A percentile compares a stretch with the other conserved stretches of the same genome.
Conservation (phyloP, 2,888 invertebrate species). For the Tillus elongatus region DNA sequence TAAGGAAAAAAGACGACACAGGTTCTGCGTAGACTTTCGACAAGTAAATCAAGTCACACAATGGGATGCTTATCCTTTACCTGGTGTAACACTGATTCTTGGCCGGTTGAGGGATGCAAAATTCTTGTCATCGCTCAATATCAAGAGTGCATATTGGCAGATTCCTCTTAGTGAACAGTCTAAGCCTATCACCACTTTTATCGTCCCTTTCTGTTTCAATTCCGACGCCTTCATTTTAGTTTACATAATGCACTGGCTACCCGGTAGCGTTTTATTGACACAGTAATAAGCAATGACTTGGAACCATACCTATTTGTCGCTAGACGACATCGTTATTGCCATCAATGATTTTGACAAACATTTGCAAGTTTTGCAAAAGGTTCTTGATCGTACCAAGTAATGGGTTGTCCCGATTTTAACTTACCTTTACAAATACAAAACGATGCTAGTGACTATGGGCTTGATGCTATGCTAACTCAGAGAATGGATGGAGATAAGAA, state of each 20-base stretch:
- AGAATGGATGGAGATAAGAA: too few relatives aligned
- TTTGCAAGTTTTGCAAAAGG: too few relatives aligned
- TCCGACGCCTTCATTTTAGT: conserved; percentile 11
- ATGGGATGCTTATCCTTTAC: conserved; percentile 25
- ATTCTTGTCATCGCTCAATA: conserved; percentile 24
- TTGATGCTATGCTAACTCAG: too few relatives aligned
- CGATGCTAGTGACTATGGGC: too few relatives aligned
- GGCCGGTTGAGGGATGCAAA: conserved; percentile 24
- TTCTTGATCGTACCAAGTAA: too few relatives aligned
- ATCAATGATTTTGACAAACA: too few relatives aligned
- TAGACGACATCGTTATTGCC: conserved; percentile 25
- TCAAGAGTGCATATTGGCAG: conserved; percentile 24
- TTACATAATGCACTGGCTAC: conserved; percentile 9
- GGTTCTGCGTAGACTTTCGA: too few relatives aligned
- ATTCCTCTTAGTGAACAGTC: conserved; percentile 18
- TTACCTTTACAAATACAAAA: too few relatives aligned
- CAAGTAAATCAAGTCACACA: too few relatives aligned
- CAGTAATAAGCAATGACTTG: too few relatives aligned
- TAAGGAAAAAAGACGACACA: conserved; percentile 21
- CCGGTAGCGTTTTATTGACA: conserved; percentile 6
- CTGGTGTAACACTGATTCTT: conserved; percentile 22
- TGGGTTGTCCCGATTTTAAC: too few relatives aligned
- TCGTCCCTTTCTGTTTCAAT: conserved; percentile 18
- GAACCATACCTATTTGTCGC: too few relatives aligned
- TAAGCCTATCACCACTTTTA: conserved; percentile 24